Conservation (phyloP, 1,140 invertebrate genomes). For the Maconellicoccus hirsutus region DNA sequence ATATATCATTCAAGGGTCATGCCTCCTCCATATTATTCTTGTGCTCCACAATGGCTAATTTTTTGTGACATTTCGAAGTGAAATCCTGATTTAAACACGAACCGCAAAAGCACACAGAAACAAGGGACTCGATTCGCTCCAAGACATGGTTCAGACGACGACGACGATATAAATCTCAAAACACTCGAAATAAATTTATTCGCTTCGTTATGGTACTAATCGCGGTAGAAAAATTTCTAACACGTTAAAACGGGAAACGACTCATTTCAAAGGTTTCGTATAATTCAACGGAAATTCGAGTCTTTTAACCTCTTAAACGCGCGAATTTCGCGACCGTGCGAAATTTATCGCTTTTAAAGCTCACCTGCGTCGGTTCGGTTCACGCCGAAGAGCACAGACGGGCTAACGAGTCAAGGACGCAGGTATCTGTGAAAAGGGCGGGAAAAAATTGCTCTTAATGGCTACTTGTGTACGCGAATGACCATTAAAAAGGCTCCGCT, state of each 20-base stretch:
- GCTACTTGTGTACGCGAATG: not conserved
- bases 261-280: not conserved
- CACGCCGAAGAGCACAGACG: not conserved
- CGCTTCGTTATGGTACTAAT: too few relatives aligned
- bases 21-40: too few relatives aligned
- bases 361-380: not conserved
- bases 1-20: too few relatives aligned
- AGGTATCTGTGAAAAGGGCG: not conserved
- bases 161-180: too few relatives aligned
- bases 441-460: not conserved
- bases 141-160: too few relatives aligned
- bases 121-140: too few relatives aligned
- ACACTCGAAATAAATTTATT: too few relatives aligned
- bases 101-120: too few relatives aligned
- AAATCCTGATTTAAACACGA: too few relatives aligned
- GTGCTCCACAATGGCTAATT: too few relatives aligned
- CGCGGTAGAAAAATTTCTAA: not conserved
- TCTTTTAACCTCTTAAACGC: slow-evolving; percentile 1
- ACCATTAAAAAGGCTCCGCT: not conserved
- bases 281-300: not conserved
- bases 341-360: not conserved
- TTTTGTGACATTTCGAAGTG: too few relatives aligned
- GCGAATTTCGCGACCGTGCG: not conserved
- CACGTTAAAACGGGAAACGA: not conserved
- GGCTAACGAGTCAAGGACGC: not conserved